Percentiles rank a stretch among this genome's conserved stretches.
These are phyloP conservation scores for Zosterops borbonicus DNA, from an alignment of 2,113 vertebrate species.

Conservation along the genomic window DNA sequence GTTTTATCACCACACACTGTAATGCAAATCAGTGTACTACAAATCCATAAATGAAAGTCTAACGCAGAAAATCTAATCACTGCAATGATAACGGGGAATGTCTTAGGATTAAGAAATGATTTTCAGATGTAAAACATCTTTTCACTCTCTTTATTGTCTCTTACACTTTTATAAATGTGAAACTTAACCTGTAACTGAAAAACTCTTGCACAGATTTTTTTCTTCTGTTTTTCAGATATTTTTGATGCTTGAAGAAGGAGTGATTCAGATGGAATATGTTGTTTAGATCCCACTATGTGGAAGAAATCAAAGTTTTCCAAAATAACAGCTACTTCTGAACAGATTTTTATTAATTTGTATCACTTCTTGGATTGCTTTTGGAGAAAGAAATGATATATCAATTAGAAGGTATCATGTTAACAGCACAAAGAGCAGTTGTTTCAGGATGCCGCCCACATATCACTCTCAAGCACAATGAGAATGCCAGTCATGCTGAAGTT, in stretches of 20 bases:
- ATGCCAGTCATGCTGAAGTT: not conserved
- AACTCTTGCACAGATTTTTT: rapidly evolving
- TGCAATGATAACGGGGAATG: not conserved
- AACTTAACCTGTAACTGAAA: not conserved
- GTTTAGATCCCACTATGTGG: not conserved
- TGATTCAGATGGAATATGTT: not conserved
- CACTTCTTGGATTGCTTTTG: not conserved
- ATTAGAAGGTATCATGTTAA: not conserved
- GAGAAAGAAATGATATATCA: not conserved
- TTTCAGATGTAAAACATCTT: not conserved
- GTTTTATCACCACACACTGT: not conserved
- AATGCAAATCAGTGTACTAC: not conserved
- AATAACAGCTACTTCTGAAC: not conserved
- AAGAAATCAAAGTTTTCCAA: not conserved
- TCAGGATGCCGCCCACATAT: not conserved
- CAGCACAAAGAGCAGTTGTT: not conserved
- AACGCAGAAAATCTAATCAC: not conserved
- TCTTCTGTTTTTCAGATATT: not conserved
- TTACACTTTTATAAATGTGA: not conserved
- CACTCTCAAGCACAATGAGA: not conserved
- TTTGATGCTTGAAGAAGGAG: not conserved
- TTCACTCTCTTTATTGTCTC: not conserved
- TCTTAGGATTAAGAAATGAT: not conserved
- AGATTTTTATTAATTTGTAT: not conserved
- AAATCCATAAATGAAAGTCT: not conserved